phyloP scores from a whole-genome alignment of 2,113 vertebrate genomes.

The Turdus rufiventris region DNA sequence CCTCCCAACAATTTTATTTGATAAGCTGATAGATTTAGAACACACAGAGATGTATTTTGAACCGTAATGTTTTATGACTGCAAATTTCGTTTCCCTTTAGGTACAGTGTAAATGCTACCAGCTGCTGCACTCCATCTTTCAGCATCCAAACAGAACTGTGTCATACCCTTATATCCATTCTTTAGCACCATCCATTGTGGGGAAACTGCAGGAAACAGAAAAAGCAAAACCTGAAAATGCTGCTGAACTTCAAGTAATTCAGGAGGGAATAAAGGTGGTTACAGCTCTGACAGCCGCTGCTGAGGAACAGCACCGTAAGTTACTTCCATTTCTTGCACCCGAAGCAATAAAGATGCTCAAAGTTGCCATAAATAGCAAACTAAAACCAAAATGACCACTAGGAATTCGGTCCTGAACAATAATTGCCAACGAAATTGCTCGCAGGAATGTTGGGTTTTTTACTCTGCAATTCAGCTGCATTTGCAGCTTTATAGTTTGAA shows the following conservation, averaged over 20 bases:
- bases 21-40: background rate
- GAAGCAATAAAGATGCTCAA: background rate
- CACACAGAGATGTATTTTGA: background rate
- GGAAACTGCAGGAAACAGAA: slow-evolving; percentile 82
- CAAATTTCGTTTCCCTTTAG: slow-evolving; percentile 63
- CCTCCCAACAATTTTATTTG: background rate
- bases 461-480: background rate
- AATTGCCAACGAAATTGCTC: background rate
- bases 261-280: slow-evolving; percentile 83
- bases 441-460: background rate
- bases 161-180: slow-evolving; percentile 84
- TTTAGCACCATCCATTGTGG: slow-evolving; percentile 77
- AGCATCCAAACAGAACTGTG: slow-evolving; percentile 73
- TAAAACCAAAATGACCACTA: background rate
- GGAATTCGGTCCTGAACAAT: background rate
- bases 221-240: slow-evolving; percentile 78
- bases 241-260: slow-evolving; percentile 82
- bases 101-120: slow-evolving; percentile 83
- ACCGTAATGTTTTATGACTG: background rate
- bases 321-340: background rate
- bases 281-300: slow-evolving; percentile 78
- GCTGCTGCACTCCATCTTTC: slow-evolving; percentile 86
- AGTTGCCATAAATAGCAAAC: background rate
- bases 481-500: background rate
- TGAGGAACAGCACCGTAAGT: slow-evolving; percentile 82